Evolutionary conservation across 2,888 invertebrate genomes (phyloP), one percentile per base, ranked within the genome.

Genomic region (Lasioglossum morio): DNA sequence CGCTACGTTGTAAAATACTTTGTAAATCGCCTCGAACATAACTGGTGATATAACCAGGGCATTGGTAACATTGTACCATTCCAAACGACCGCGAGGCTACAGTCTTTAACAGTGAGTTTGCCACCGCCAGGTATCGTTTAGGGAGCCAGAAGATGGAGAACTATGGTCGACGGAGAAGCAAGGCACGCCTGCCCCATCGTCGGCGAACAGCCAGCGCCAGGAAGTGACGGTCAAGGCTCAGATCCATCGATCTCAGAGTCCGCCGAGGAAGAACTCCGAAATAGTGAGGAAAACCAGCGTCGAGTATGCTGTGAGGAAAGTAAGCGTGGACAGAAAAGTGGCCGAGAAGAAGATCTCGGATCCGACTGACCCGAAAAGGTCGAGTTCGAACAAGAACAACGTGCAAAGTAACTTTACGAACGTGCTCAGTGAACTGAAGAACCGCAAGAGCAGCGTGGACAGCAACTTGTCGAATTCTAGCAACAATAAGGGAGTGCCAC

Each of bases 381-480:
- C 92, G 12, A 93, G 89, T 48, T 84, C 92, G 0, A 94, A 92
- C 43, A 93, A 95, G 69, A 93, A 92, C 34, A 94, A 94, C 40
- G 93, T 95, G 2, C 95, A 96, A 72, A 95, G 95, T 27, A 95
- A 96, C 72, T 96, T 96, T 84, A 96, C 96, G 0, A 96, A 95
- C 87, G 96, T 96, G 8, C 91, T 96, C 23, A 95, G 95, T 80
- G 96, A 96, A 88, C 88, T 96, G 63, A 96, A 96, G 63, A 96
- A 95, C 86, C 92, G 96, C 0, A 95, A 95, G 88, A 95, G 95
- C 60, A 96, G 96, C 76, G 92, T 94, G 5, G 96, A 96, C n/a
- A 94, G 93, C 72, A 89, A 91, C 76, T 86, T 87, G 34, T 89
- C 91, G 14, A 91, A 77, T 75, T 86, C 92, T 19, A 94, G 89